Base-by-base conservation (phyloP, 2,888 invertebrate species). In the Omphaloscelis lunosa region DNA sequence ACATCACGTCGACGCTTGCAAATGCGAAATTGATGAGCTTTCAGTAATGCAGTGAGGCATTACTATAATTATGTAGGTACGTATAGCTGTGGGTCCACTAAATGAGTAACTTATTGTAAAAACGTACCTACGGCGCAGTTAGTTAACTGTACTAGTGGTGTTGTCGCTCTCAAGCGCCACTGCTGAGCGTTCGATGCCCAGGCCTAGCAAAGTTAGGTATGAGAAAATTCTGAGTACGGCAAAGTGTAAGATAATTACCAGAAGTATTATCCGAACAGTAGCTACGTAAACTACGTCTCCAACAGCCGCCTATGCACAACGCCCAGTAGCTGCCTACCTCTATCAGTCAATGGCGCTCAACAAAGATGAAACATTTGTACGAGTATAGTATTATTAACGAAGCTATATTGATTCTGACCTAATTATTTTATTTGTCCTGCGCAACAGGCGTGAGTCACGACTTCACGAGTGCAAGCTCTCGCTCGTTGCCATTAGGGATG, bases 361-460 rank as follows among this genome's bases (percentile, higher is more conserved):
- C 53, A 51, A 23, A 23, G 23, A 23, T 53, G 53, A 53, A 53
- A 23, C 20, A 51, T 51, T 8, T 20, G 51, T 51, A 51, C 51
- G 51, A 23, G 51, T 51, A 23, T 62, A 62, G 23, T 62, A 62
- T 15, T 41, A 48, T 66, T 81, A 80, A 77, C 75, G 71, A 76
- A 65, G 58, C 72, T 61, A 27, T 70, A 82, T 78, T 78, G 82
- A 75, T 73, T 82, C 27, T 73, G 78, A 81, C 82, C 82, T 66
- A 72, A 62, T 70, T 82, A 20, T 51, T 51, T 23, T 51, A 51
- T 51, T 51, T 51, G 51, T 23, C 23, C 51, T 51, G 23, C 51
- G 51, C 51, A 51, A 23, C 51, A 23, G 20, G 51, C 51, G 51
- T 51, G 51, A 51, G 51, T 51, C 51, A 51, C 51, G 51, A 23